Base-by-base conservation (phyloP, 2,797 vertebrate species). In the Artibeus jamaicensis region DNA sequence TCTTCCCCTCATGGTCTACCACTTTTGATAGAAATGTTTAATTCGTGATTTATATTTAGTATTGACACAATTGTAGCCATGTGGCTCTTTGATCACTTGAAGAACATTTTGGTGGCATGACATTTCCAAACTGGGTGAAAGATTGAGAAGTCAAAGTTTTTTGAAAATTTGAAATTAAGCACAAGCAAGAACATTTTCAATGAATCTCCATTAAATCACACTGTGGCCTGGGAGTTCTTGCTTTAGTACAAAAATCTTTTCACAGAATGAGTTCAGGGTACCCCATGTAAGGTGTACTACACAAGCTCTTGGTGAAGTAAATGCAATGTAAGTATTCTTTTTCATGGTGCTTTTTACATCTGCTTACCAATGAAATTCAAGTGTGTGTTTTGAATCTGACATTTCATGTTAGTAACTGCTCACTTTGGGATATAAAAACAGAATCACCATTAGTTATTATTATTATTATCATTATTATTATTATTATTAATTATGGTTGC, bases 141-240 rank as follows among this genome's bases (percentile, higher is more conserved):
- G 76, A 94, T 82, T 32, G 15, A 92, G 44, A 88, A 67, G 10
- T 50, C 55, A 19, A 93, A 73, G 46, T 57, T 84, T 59, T 57
- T 96, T 92, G 26, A 67, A 86, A 96, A 70, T 85, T 70, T 65
- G 39, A 91, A 87, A 79, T 88, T 86, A 73, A 95, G 95, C 90
- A 16, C 65, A 50, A 39, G 29, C 6, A 53, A 53, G 29, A 88
- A 87, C 39, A 89, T 86, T 78, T 44, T 95, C 18, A 84, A 9
- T 62, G 8, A 78, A 32, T 91, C 92, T 94, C 84, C 21, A 55
- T 88, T 82, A 83, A 92, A 34, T 88, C 70, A 67, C 8, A 18
- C 48, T 29, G 24, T 71, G n/a, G 8, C 67, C 46, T 78, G 29
- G 19, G 42, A 83, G 18, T 93, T 95, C 65, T 84, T 92, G 18